Conservation (phyloP, 2,888 invertebrate species). For the Beris chalybata region DNA sequence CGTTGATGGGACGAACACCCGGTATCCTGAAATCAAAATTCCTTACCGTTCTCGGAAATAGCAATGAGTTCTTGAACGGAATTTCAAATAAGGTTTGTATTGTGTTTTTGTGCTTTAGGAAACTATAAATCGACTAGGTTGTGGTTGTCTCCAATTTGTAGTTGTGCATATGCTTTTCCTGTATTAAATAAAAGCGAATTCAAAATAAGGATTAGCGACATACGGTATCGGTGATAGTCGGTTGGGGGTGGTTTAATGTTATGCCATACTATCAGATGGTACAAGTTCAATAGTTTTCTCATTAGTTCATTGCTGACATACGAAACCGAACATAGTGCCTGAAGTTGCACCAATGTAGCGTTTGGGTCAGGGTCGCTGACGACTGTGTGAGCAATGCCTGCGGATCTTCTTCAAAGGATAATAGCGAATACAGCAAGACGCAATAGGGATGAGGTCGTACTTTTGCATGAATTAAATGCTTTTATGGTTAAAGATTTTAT, state of each 20-base stretch:
- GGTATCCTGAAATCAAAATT: constrained; percentile 58
- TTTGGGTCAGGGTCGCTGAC: constrained; percentile 18
- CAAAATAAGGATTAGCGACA: no score
- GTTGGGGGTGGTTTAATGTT: background rate
- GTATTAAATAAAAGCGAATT: no score
- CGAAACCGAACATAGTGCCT: background rate
- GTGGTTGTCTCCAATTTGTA: no score
- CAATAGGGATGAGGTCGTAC: no score
- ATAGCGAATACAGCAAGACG: background rate
- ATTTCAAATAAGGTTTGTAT: constrained; percentile 56
- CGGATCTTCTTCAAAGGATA: constrained; percentile 21
- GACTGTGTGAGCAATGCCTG: constrained; percentile 8
- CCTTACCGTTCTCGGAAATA: constrained; percentile 58
- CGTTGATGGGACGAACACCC: constrained; percentile 56
- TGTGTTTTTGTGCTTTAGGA: background rate
- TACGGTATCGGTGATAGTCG: no score
- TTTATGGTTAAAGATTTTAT: no score
- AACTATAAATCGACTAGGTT: no score
- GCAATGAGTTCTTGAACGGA: constrained; percentile 58
- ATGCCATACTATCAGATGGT: background rate
- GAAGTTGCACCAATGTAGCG: constrained; percentile 7
- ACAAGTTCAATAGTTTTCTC: background rate
- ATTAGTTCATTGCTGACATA: constrained; percentile 3
- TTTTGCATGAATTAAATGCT: no score
- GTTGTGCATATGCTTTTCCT: no score